phyloP scores from a whole-genome alignment of 1,140 invertebrate species.

The Saccostrea cuccullata region DNA sequence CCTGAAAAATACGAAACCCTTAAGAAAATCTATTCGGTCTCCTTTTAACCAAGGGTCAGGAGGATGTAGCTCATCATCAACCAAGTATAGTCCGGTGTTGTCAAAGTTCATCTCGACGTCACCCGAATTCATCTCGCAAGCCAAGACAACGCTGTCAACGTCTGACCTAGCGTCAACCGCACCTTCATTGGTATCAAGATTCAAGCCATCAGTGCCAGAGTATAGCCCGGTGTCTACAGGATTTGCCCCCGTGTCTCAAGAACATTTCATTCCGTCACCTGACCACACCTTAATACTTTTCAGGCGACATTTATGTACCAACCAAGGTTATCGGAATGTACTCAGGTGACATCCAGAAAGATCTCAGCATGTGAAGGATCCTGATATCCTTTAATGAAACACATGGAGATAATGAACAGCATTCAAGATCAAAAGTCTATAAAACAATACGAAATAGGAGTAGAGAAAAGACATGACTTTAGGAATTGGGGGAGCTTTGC shows the following conservation, averaged over 20 bases:
- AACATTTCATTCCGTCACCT: conserved; percentile 19
- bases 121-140: background rate
- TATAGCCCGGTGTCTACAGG: background rate
- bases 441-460: no score
- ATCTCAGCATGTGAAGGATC: background rate
- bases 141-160: no score
- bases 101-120: background rate
- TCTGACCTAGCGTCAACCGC: no score
- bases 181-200: no score
- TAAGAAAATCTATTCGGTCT: background rate
- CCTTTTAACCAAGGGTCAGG: no score
- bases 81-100: background rate
- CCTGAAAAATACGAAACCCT: background rate
- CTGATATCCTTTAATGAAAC: conserved; percentile 5
- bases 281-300: background rate
- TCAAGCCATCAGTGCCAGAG: background rate
- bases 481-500: background rate
- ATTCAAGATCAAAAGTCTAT: no score
- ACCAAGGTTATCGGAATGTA: background rate
- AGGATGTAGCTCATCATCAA: no score
- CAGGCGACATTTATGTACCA: background rate
- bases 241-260: background rate
- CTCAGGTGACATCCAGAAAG: background rate
- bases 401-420: no score
- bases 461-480: no score